phyloP scores from a whole-genome alignment of 2,113 vertebrate genomes.

The Dasypus novemcinctus region DNA sequence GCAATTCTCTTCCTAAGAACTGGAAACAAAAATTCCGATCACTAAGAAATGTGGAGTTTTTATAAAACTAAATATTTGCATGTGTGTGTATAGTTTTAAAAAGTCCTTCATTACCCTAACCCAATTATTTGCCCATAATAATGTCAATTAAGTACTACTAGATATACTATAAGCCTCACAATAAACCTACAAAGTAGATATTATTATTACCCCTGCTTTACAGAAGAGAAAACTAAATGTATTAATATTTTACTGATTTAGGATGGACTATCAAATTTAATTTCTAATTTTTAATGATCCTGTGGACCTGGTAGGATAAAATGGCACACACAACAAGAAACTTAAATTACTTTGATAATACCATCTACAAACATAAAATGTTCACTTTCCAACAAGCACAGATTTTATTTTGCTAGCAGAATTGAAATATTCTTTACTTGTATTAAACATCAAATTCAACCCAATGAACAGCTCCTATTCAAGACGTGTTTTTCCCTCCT shows the following conservation, averaged over 20 bases:
- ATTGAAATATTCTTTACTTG: not conserved
- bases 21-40: not conserved
- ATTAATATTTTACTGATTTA: not conserved
- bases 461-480: not conserved
- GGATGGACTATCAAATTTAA: slow-evolving; percentile 15
- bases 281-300: not conserved
- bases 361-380: not conserved
- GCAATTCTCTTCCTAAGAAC: not conserved
- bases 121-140: not conserved
- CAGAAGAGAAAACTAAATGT: not conserved
- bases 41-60: not conserved
- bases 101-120: not conserved
- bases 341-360: not conserved
- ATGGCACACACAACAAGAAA: not conserved
- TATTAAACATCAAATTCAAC: not conserved
- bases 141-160: not conserved
- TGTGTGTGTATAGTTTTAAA: not conserved
- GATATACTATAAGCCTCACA: not conserved
- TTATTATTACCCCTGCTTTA: too few relatives aligned
- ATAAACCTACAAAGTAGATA: too few relatives aligned
- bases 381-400: not conserved
- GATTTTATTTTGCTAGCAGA: not conserved
- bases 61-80: not conserved
- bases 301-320: not conserved
- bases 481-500: not conserved